Evolutionary conservation across 2,113 vertebrate genomes (phyloP).

Genomic region (Condylura cristata): DNA sequence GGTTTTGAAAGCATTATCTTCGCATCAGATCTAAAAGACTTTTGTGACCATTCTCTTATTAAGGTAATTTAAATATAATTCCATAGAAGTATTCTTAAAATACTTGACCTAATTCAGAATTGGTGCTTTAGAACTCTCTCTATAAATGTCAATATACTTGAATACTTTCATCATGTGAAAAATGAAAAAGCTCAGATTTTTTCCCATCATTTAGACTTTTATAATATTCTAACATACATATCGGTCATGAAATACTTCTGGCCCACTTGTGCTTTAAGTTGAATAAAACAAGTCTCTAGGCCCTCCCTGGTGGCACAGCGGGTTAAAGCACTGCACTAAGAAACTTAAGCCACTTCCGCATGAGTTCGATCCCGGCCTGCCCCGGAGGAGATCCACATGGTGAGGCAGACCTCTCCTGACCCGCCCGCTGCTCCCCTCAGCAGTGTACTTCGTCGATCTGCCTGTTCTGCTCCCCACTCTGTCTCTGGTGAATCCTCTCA

Average conservation of each 20-base stretch:
- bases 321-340: too few relatives aligned
- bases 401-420: too few relatives aligned
- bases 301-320: too few relatives aligned
- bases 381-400: too few relatives aligned
- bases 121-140: background rate
- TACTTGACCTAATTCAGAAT: slow-evolving; percentile 55
- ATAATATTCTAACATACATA: background rate
- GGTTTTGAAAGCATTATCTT: background rate
- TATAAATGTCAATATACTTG: slow-evolving; percentile 4
- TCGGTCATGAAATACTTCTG: background rate
- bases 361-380: too few relatives aligned
- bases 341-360: too few relatives aligned
- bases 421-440: too few relatives aligned
- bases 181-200: background rate
- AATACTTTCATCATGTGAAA: background rate
- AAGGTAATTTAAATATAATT: slow-evolving; percentile 10
- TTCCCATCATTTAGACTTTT: background rate
- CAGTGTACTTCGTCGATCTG: too few relatives aligned
- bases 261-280: background rate
- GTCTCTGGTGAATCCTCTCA: too few relatives aligned
- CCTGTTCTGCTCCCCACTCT: too few relatives aligned
- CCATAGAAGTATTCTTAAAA: slow-evolving; percentile 22
- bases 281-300: background rate
- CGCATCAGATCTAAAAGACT: background rate
- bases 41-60: background rate